Evolutionary conservation across 35 echinoderm and acorn worm genomes (phyloP), one percentile per base, ranked within the genome.

Genomic region (Strongylocentrotus purpuratus): DNA sequence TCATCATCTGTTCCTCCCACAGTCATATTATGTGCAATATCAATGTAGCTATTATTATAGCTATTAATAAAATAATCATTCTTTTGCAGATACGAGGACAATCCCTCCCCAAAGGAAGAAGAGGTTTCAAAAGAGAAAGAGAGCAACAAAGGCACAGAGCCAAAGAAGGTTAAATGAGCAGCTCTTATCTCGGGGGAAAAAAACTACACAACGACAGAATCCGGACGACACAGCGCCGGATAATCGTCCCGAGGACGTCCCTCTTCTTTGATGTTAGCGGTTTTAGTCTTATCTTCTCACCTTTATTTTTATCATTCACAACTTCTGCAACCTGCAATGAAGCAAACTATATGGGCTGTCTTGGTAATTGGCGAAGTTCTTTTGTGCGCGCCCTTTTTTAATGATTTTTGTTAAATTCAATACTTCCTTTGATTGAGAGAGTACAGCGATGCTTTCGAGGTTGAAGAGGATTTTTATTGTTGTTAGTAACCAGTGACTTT

Each of bases 71-170:
- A 55, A 8, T 35, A 87, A 35, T 14, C 78, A 5, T 45, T 94
- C 20, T 35, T 86, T 87, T 86, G 55, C 35, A 97, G 97, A 87
- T 97, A 97, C 86, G 94, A 96, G 94, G 97, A 97, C 50, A 97
- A 97, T 32, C 97, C 97, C 47, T 9, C 65, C 13, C 91, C 91
- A 33, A 93, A 93, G 46, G 91, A 93, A 61, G 46, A 86, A 60
- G 94, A 95, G 59, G 18, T 32, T 61, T 33, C 59, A 78, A 58
- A 0, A 45, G 95, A 47, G 31, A 96, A 96, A 96, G 58, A 91
- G 0, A 32, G 17, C 13, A 86, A 50, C 85, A 59, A 93, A 93
- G 48, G 2, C 45, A 25, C 45, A 32, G 91, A 93, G 31, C 47
- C 31, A 22, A 93, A 93, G 91, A 93, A 93, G 91, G 4, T 45